Conservation (phyloP, 2,797 vertebrate genomes). For the Fratercula arctica region DNA sequence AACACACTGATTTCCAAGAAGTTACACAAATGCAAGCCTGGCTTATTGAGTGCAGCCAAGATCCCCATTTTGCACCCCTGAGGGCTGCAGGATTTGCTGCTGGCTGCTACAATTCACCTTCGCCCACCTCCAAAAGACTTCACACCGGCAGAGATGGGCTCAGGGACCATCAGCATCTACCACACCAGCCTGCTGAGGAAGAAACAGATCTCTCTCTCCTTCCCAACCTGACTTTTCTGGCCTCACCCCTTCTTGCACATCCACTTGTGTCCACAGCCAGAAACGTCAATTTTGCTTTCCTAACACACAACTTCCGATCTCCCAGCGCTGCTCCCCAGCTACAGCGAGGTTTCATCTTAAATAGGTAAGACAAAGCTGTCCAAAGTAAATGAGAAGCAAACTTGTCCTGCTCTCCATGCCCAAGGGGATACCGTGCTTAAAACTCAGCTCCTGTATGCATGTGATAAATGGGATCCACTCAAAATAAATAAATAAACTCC, state of each 20-base stretch:
- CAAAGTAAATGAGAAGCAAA: conserved; percentile 21
- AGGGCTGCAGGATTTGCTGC: neutral
- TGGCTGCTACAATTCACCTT: neutral
- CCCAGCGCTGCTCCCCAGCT: neutral
- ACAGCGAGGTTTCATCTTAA: neutral
- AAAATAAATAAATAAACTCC: conserved; percentile 34
- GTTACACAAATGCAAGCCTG: neutral
- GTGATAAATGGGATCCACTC: conserved; percentile 45
- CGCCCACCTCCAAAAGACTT: neutral
- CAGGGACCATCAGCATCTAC: neutral
- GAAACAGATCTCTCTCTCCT: neutral
- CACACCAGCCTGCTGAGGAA: neutral
- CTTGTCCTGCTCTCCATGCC: conserved; percentile 6
- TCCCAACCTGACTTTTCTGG: neutral
- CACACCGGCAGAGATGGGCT: fast-evolving
- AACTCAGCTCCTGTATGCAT: neutral
- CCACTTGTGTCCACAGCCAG: fast-evolving
- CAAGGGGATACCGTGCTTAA: neutral
- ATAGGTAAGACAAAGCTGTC: neutral
- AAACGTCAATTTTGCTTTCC: neutral
- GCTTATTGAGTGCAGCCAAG: neutral
- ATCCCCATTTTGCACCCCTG: neutral
- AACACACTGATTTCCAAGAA: neutral
- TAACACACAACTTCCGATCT: neutral
- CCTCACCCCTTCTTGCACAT: neutral